Evolutionary conservation across 2,888 invertebrate species (phyloP), one percentile per base, ranked within the genome.

Genomic region (Odontothrips loti): DNA sequence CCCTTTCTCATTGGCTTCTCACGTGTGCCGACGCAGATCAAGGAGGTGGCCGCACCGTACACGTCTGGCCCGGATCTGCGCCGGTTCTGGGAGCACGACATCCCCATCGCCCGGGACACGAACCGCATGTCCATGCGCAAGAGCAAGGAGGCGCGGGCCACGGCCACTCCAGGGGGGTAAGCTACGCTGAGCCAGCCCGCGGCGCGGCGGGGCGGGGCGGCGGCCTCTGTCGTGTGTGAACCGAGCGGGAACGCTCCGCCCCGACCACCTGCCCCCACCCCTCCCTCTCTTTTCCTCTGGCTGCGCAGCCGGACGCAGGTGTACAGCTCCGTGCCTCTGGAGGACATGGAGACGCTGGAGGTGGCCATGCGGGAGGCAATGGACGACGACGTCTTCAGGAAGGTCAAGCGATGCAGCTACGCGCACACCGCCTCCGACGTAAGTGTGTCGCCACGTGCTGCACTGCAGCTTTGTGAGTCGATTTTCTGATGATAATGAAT

Each of bases 11-110:
- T 10, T 10, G 20, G 34, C 6, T 6, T n/a, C n/a, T n/a, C n/a
- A n/a, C 34, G 34, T 48, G 78, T 58, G 20, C 10, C 15, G 58
- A 84, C 85, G 51, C 82, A 90, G 91, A 93, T 95, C 83, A 95
- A 95, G 87, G 95, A 95, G 87, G 94, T 95, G 12, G 93, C 93
- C 0, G 94, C 95, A 80, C 95, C 94, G 0, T 93, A 93, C 85
- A 93, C 93, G 0, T 93, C 93, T 0, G 92, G 92, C 83, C 92
- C 93, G 43, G 93, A 93, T 85, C 88, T 94, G 80, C 90, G 92
- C 83, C 89, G 94, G 84, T 94, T 94, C 87, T 95, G 95, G 94
- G 93, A 93, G 86, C 92, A 92, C 84, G 95, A 95, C 86, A 91
- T 95, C 81, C 92, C 91, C 81, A 90, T 93, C n/a, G 94, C 91